phyloP scores from a whole-genome alignment of 2,888 invertebrate species.

The Dioctria rufipes region DNA sequence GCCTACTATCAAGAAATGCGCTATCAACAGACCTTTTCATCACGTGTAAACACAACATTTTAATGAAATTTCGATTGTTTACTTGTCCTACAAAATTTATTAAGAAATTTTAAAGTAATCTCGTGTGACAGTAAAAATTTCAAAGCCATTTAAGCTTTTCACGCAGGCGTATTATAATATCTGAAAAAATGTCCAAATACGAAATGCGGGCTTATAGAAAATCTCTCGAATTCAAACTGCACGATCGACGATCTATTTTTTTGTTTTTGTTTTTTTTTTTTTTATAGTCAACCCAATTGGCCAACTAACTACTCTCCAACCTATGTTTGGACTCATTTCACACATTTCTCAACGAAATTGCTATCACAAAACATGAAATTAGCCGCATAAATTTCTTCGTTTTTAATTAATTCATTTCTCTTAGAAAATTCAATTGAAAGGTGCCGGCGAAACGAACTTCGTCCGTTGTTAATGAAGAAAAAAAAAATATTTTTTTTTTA shows the following conservation, averaged over 20 bases:
- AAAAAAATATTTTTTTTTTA: background rate
- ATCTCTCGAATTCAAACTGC: background rate
- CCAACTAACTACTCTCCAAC: background rate
- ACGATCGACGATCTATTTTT: background rate
- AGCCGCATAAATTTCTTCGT: background rate
- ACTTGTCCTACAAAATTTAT: background rate
- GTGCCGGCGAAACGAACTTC: background rate
- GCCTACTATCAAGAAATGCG: too few species aligned
- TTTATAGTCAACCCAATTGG: background rate
- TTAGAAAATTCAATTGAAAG: constrained; percentile 15
- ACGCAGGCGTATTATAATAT: background rate
- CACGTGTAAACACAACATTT: background rate
- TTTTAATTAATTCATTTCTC: constrained; percentile 31
- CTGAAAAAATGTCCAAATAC: background rate
- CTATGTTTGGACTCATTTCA: background rate
- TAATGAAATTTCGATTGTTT: background rate
- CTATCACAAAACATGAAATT: constrained; percentile 4
- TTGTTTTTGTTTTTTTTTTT: too few species aligned
- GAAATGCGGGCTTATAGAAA: background rate
- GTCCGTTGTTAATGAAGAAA: constrained; percentile 29
- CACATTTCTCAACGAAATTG: background rate
- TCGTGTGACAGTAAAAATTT: background rate
- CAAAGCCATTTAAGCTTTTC: background rate
- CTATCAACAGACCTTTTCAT: background rate
- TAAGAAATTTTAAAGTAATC: background rate